Base-by-base conservation (phyloP, 1,140 invertebrate species). In the Branchinecta lindahli region DNA sequence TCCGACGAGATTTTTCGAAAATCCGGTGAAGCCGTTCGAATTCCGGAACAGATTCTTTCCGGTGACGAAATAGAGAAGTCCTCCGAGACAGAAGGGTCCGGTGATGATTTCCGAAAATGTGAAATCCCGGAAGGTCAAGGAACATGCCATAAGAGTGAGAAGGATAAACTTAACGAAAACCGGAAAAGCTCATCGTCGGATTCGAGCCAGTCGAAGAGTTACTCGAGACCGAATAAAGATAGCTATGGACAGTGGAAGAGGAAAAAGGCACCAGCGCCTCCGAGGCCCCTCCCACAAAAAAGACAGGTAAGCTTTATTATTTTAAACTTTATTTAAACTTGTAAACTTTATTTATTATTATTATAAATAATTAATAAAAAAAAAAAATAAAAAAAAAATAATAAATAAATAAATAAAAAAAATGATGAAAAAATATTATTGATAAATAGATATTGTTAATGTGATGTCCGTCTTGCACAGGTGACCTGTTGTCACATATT, bases 261-360 rank as follows among this genome's bases (percentile, higher is more conserved):
- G 8, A 84, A 86, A 70, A 92, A 92, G 75, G 87, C 88, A 0
- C 89, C 88, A 8, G 90, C 90, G 0, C 90, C 90, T 3, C 83
- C 86, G 0, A 77, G 88, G n/a, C 89, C 88, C 0, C 82, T 88
- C 45, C 77, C 78, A 7, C 84, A 85, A 73, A 82, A 84, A 65
- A 81, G 86, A 74, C 83, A 33, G 33, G 33, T 33, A 33, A 33
- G 33, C 33, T 33, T n/a, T n/a, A n/a, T n/a, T n/a, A n/a, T n/a
- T n/a, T n/a, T n/a, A n/a, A n/a, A n/a, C n/a, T n/a, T n/a, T n/a
- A n/a, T n/a, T n/a, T n/a, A n/a, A n/a, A n/a, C n/a, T n/a, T n/a
- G n/a, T n/a, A n/a, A n/a, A n/a, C n/a, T n/a, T n/a, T n/a, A n/a
- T n/a, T n/a, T n/a, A n/a, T n/a, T n/a, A n/a, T n/a, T n/a, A n/a